A percentile compares a stretch with the other conserved stretches of the same genome.
These are phyloP conservation scores for Mixornis gularis DNA, from an alignment of 2,113 vertebrate species.

Conservation along the genomic window DNA sequence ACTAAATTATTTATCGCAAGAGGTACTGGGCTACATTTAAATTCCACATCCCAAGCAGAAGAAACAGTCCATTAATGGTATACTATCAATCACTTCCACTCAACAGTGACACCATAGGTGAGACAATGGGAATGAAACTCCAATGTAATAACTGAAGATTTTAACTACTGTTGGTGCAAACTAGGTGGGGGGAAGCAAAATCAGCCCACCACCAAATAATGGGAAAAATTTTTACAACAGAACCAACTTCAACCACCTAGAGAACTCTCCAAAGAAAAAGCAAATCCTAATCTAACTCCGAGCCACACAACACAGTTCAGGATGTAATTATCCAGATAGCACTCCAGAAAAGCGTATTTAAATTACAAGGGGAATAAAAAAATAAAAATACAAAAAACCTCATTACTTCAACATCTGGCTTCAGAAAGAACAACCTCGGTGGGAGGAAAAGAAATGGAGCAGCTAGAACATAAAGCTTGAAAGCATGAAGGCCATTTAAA, in stretches of 20 bases:
- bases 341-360: background rate
- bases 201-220: background rate
- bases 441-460: background rate
- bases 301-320: background rate
- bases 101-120: rapidly evolving
- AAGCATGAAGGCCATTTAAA: background rate
- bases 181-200: rapidly evolving
- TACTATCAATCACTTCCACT: background rate
- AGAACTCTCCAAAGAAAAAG: background rate
- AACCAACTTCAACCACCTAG: background rate
- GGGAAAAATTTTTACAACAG: background rate
- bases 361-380: background rate
- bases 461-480: background rate
- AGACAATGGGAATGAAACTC: background rate
- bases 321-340: background rate
- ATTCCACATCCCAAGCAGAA: background rate
- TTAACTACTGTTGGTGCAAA: background rate
- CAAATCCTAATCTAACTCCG: background rate
- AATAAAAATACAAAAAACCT: background rate
- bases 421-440: background rate
- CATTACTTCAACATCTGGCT: background rate
- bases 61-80: background rate
- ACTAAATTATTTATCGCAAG: background rate
- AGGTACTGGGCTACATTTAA: background rate
- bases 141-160: background rate